A percentile compares a stretch with the other conserved stretches of the same genome.
Conservation (phyloP, 2,888 invertebrate species). For the Sepiola atlantica region DNA sequence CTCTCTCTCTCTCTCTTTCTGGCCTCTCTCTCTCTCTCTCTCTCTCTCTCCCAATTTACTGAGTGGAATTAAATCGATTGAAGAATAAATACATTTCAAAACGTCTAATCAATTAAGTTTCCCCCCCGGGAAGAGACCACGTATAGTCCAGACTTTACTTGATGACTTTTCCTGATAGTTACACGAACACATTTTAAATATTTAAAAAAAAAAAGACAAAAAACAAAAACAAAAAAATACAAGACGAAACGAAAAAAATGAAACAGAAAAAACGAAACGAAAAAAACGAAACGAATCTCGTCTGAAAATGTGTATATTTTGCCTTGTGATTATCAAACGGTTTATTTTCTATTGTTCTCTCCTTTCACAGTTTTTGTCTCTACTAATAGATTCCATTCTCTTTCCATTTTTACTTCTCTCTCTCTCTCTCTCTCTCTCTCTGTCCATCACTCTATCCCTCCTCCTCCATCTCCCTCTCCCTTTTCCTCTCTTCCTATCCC, state of each 20-base stretch:
- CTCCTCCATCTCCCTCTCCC: background rate
- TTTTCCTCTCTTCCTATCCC: background rate
- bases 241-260: no score
- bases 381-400: no score
- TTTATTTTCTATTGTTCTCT: background rate
- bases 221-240: no score
- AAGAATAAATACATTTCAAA: constrained; percentile 10
- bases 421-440: background rate
- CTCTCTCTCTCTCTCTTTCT: no score
- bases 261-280: no score
- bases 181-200: background rate
- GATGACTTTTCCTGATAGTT: background rate
- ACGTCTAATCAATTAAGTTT: constrained; percentile 23
- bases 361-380: no score
- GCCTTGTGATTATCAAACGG: background rate
- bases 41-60: background rate
- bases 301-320: background rate
- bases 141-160: background rate
- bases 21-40: no score
- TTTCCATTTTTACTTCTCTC: no score
- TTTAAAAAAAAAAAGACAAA: background rate
- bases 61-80: constrained; percentile 21
- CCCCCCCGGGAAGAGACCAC: background rate
- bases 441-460: background rate
- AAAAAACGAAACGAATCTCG: no score